A percentile compares a stretch with the other conserved stretches of the same genome.
Evolutionary conservation across 2,888 invertebrate genomes (phyloP).

Genomic region (Pasiphila rectangulata): DNA sequence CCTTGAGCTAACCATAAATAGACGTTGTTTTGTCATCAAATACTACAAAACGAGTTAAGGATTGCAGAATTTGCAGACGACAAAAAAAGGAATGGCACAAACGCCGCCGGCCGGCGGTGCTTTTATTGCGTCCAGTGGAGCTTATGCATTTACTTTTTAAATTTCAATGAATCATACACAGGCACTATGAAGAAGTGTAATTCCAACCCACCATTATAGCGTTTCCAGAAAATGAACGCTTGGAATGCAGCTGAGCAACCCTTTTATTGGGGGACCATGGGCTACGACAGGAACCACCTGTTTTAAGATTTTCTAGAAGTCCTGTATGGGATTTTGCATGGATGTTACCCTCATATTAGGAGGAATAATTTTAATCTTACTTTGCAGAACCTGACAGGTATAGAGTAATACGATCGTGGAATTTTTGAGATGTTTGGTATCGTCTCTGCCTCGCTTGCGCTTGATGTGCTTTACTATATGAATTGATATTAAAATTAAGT

Average conservation of each 20-base stretch:
- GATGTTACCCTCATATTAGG: too few relatives aligned
- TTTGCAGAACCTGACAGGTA: too few relatives aligned
- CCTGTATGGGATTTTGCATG: not conserved
- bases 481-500: too few relatives aligned
- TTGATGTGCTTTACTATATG: too few relatives aligned
- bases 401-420: too few relatives aligned
- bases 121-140: conserved; percentile 43
- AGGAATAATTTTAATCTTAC: too few relatives aligned
- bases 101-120: conserved; percentile 48
- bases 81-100: conserved; percentile 56
- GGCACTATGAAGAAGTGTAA: conserved; percentile 61
- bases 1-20: conserved; percentile 48
- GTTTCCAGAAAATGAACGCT: conserved; percentile 68
- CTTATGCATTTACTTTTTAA: conserved; percentile 56
- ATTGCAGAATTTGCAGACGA: conserved; percentile 58
- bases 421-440: too few relatives aligned
- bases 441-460: too few relatives aligned
- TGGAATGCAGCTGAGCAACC: conserved; percentile 65
- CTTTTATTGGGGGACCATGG: conserved; percentile 57
- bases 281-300: conserved; percentile 15
- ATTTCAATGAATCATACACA: conserved; percentile 75
- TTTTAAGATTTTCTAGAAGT: conserved; percentile 12
- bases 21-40: conserved; percentile 56
- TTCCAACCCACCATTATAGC: conserved; percentile 62
- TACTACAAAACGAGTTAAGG: conserved; percentile 59